Base-by-base conservation (phyloP, 2,888 invertebrate genomes). In the Rhagophthalmus giganteus region DNA sequence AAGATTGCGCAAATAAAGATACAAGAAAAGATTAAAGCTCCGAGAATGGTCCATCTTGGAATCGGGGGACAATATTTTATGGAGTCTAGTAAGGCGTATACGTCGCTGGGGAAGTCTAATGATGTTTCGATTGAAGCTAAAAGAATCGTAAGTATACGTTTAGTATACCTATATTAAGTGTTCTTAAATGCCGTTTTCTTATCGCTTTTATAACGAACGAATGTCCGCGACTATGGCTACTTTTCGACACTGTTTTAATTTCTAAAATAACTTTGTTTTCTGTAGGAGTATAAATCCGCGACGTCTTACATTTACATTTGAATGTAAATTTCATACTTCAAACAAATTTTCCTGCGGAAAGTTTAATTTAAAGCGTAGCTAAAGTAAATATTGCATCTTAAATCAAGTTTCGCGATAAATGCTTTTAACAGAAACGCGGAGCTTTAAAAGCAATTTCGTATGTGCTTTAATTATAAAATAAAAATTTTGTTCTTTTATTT, bases 11-110 rank as follows among this genome's bases (percentile, higher is more conserved):
- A 27, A 27, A 27, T 27, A 2, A 4, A 27, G 9, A 27, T 27
- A 2, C 5, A 4, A 8, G 6, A 10, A 9, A 27, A 35, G 11
- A n/a, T 25, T 11, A 11, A 32, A 10, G 9, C 16, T 7, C 8
- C 14, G 34, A 62, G 54, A 55, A 72, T 72, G 72, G 70, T 72
- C 11, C 66, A 72, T 57, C 61, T 72, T 28, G 72, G 71, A 7
- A 63, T 67, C 8, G 70, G 70, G 25, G 68, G 67, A 8, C 72
- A 72, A 57, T 72, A 71, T 52, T 65, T 70, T 12, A 63, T 67
- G 6, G 72, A 71, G 41, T 69, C 68, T 14, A 69, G 69, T 10
- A 65, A 61, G 24, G 68, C 69, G 5, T 71, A 59, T 30, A 60
- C 61, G 9, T 48, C 62, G 16, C 64, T 65, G 5, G 60, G 62